Evolutionary conservation across 2,888 invertebrate genomes (phyloP).

Genomic region (Tenthredo livida): DNA sequence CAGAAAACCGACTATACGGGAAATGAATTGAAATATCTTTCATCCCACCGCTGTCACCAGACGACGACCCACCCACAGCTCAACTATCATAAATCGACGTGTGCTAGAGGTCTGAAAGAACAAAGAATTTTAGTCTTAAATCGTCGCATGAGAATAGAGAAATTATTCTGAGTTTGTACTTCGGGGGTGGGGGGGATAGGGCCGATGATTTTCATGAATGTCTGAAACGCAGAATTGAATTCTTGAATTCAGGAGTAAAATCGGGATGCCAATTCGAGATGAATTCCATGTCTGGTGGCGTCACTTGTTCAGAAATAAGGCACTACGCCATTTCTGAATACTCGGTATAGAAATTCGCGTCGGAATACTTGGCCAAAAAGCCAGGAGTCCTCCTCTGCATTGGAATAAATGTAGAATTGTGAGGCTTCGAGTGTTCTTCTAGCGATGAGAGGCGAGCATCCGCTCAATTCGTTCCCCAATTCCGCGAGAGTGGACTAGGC

Average conservation of each 20-base stretch:
- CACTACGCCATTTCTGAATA: slow-evolving; percentile 7
- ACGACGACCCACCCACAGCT: not conserved
- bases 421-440: slow-evolving; percentile 35
- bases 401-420: slow-evolving; percentile 42
- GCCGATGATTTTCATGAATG: not conserved
- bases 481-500: slow-evolving; percentile 7
- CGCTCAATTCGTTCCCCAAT: slow-evolving; percentile 38
- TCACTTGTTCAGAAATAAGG: slow-evolving; percentile 6
- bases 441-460: slow-evolving; percentile 12
- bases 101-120: not conserved
- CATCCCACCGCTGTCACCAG: slow-evolving; percentile 12
- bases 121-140: not conserved
- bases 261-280: not conserved
- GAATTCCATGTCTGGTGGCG: not conserved
- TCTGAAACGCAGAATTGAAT: not conserved
- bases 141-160: no score
- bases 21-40: not conserved
- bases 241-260: not conserved
- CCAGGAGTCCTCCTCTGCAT: not conserved
- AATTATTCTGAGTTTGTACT: not conserved
- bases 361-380: not conserved
- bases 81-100: not conserved
- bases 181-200: not conserved
- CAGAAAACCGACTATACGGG: not conserved
- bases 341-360: slow-evolving; percentile 3